Base-by-base conservation (phyloP, 2,797 vertebrate species). In the Galaxias olidus region DNA sequence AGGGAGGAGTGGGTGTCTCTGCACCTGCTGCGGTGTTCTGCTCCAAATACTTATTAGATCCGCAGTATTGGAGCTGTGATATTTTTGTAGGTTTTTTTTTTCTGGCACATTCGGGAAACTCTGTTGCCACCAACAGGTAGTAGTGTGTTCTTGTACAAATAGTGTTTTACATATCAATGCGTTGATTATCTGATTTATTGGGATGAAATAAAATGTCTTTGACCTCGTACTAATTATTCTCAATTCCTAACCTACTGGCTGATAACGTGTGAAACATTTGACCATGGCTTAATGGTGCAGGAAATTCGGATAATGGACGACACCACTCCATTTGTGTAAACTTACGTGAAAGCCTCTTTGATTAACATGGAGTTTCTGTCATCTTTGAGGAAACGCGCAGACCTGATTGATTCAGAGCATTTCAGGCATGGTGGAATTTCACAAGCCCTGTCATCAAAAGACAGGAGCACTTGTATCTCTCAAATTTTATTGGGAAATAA, bases 21-120 rank as follows among this genome's bases (percentile, higher is more conserved):
- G 94, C 97, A 98, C 96, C 96, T 99, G 97, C 93, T 94, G 90
- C 78, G 83, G 87, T 90, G 87, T 93, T 88, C 87, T 88, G 90
- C 89, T 93, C 90, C 92, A 95, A 96, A 96, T 95, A 93, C 90
- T 88, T 94, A 94, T 96, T 95, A 95, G 96, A 96, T 93, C 67
- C 69, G 74, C 30, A 30, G 30, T 30, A 30, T 30, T 30, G 30
- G 30, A 30, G 2, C 30, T 6, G 30, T 30, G 30, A 30, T 30
- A 30, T 30, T 30, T 30, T 77, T 61, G 74, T 63, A 66, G 74
- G 75, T 72, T 67, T 68, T 71, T 75, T 49, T 4, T 11, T 44
- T 20, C 76, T 6, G 6, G 30, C 30, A 30, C 30, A 30, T 30
- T 30, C 6, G 30, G 85, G 90, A 91, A 90, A 86, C 91, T 86